Percentiles rank a stretch among this genome's conserved stretches.
These are phyloP conservation scores for Sphaeridia pumilis DNA, from an alignment of 2,888 invertebrate genomes.

Conservation along the genomic window DNA sequence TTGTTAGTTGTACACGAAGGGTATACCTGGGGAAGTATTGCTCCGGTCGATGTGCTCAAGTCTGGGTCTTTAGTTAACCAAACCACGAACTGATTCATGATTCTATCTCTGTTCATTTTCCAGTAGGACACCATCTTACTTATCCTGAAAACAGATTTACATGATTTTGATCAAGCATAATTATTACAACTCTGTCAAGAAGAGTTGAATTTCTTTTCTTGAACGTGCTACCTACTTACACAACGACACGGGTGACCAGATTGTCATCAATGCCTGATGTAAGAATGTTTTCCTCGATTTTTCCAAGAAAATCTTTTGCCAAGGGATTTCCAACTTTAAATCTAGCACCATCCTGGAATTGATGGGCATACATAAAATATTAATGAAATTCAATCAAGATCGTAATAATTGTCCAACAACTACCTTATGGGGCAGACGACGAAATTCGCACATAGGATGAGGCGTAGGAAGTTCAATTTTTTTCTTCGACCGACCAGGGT, in stretches of 20 bases:
- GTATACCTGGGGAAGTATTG: slow-evolving; percentile 68
- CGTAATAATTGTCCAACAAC: no score
- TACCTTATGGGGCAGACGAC: slow-evolving; percentile 36
- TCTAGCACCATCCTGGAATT: slow-evolving; percentile 57
- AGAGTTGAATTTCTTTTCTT: background rate
- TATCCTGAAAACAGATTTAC: no score
- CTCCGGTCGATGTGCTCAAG: slow-evolving; percentile 47
- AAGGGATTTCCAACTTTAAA: slow-evolving; percentile 89
- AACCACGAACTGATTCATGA: slow-evolving; percentile 69
- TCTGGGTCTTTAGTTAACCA: slow-evolving; percentile 55
- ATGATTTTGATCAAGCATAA: no score
- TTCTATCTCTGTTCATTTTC: slow-evolving; percentile 81
- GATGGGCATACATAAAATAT: no score
- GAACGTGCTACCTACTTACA: no score
- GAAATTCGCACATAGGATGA: slow-evolving; percentile 30
- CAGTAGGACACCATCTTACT: slow-evolving; percentile 83
- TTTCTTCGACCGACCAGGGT: background rate
- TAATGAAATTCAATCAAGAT: no score
- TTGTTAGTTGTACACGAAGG: no score
- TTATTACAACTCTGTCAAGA: background rate
- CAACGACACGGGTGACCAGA: slow-evolving; percentile 57
- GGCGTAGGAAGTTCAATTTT: slow-evolving; percentile 16
- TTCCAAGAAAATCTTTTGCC: slow-evolving; percentile 79
- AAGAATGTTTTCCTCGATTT: slow-evolving; percentile 70
- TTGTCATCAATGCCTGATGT: slow-evolving; percentile 59